Percentiles rank a stretch among this genome's conserved stretches.
phyloP scores from a whole-genome alignment of 2,113 vertebrate genomes.

The Lasiurus cinereus region DNA sequence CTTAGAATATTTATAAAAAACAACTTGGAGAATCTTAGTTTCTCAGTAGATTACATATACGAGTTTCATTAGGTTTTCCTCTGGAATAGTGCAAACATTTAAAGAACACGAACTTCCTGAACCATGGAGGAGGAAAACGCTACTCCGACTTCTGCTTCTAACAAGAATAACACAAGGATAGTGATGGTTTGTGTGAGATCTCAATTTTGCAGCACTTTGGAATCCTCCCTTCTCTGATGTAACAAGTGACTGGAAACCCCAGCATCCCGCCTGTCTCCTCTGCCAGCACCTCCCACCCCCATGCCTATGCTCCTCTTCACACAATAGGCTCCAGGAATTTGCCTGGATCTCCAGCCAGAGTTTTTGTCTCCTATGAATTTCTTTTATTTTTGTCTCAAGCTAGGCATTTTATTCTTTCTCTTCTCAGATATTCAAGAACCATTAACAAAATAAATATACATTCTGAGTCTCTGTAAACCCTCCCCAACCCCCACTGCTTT shows the following conservation, averaged over 20 bases:
- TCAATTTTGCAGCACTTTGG: not conserved
- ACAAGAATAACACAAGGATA: not conserved
- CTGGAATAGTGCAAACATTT: not conserved
- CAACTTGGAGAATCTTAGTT: not conserved
- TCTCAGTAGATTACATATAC: not conserved
- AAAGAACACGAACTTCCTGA: not conserved
- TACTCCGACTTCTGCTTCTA: too few relatives aligned
- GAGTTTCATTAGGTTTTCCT: not conserved
- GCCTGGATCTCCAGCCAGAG: not conserved
- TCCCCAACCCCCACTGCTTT: fast-evolving
- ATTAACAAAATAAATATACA: constrained; percentile 9
- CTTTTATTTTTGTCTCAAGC: not conserved
- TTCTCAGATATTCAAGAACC: not conserved
- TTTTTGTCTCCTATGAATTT: not conserved
- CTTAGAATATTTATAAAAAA: constrained; percentile 15
- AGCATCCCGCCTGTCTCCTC: not conserved
- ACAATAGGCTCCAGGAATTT: not conserved
- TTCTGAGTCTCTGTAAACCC: not conserved
- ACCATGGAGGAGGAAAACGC: not conserved
- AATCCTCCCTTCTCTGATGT: not conserved
- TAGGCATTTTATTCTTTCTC: not conserved
- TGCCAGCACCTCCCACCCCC: too few relatives aligned
- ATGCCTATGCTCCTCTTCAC: not conserved
- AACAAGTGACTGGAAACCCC: not conserved
- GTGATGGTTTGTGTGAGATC: not conserved